A percentile compares a stretch with the other conserved stretches of the same genome.
These are phyloP conservation scores for Chrysolina oricalcia DNA, from an alignment of 2,888 invertebrate species.

Conservation along the genomic window DNA sequence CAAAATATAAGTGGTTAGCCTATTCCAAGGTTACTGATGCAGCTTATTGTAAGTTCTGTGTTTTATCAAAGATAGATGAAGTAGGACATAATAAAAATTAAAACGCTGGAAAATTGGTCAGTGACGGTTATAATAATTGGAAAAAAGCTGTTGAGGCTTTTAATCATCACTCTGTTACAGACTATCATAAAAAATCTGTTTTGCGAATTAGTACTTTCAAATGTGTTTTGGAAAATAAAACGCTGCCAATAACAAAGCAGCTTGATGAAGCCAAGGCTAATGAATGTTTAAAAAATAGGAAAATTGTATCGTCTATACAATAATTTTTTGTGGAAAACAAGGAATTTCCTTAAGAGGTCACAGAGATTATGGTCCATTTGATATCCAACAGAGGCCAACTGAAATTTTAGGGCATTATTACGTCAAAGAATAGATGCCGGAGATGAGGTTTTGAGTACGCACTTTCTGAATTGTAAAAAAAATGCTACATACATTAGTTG, in stretches of 20 bases:
- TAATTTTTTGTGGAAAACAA: background rate
- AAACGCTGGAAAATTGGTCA: slow-evolving; percentile 9
- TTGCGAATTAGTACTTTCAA: background rate
- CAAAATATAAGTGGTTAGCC: background rate
- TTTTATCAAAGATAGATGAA: background rate
- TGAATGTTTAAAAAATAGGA: background rate
- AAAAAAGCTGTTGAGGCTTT: background rate
- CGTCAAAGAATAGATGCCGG: background rate
- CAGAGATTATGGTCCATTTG: background rate
- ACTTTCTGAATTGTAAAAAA: background rate
- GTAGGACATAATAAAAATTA: background rate
- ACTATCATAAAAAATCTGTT: background rate
- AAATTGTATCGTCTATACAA: background rate
- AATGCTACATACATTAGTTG: background rate
- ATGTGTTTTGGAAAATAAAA: no score
- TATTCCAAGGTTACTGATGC: background rate
- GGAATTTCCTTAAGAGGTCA: background rate
- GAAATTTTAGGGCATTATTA: no score
- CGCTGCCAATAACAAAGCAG: no score
- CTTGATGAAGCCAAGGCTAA: no score
- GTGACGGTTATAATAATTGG: slow-evolving; percentile 2
- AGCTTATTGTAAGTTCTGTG: background rate
- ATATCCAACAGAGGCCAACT: background rate
- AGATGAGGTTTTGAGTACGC: background rate
- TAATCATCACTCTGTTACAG: slow-evolving; percentile 1